phyloP scores from a whole-genome alignment of 2,888 invertebrate species.

The Chorisops tibialis region DNA sequence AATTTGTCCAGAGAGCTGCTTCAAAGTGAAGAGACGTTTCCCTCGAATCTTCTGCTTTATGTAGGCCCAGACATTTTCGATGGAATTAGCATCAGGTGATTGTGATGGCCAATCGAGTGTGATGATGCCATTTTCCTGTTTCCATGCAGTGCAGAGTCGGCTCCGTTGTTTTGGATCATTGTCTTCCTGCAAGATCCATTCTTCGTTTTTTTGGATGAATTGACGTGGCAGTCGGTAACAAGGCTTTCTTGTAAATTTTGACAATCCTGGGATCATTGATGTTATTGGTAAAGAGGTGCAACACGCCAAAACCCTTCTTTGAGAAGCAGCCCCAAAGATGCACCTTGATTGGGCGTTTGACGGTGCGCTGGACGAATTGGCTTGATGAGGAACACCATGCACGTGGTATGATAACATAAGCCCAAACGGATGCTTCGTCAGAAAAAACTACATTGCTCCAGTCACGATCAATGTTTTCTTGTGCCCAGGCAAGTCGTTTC shows the following conservation, averaged over 20 bases:
- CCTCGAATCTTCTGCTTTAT: too few species aligned
- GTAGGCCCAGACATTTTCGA: too few species aligned
- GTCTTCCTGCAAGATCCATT: conserved; percentile 6
- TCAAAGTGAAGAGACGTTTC: too few species aligned
- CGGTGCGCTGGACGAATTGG: not conserved
- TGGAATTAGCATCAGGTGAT: too few species aligned
- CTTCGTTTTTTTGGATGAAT: not conserved
- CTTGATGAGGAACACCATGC: not conserved
- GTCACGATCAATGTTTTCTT: not conserved
- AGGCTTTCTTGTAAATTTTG: not conserved
- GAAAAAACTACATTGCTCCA: not conserved
- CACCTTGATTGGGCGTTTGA: not conserved
- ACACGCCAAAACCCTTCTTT: not conserved
- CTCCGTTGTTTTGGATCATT: conserved; percentile 7
- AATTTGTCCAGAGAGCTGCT: too few species aligned
- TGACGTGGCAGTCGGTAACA: not conserved
- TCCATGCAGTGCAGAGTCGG: too few species aligned
- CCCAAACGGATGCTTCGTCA: too few species aligned
- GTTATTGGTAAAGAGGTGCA: not conserved
- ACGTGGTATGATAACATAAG: not conserved
- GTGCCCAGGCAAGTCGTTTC: not conserved
- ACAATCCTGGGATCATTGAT: not conserved
- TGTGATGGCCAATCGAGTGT: too few species aligned
- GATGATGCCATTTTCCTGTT: too few species aligned
- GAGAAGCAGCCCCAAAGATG: too few species aligned